A percentile compares a stretch with the other conserved stretches of the same genome.
Conservation (phyloP, 2,113 vertebrate genomes). For the Numenius arquata region DNA sequence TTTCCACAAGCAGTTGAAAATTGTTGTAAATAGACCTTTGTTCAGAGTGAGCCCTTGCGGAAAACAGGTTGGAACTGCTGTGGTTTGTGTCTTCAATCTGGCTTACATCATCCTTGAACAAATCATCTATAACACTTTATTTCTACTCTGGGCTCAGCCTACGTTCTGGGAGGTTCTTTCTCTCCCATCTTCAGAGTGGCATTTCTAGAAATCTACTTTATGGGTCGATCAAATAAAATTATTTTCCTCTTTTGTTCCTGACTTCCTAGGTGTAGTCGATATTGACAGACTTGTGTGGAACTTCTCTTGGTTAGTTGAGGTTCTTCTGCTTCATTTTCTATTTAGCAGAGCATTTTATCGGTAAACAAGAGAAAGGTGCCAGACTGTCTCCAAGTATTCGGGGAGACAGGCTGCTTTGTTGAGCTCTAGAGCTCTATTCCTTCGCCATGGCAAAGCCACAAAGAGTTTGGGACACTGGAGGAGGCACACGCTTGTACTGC, state of each 20-base stretch:
- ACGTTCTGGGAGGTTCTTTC: neutral
- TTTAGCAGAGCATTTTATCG: slow-evolving; percentile 47
- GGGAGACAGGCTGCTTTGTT: slow-evolving; percentile 40
- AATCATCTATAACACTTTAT: neutral
- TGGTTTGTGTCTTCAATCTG: neutral
- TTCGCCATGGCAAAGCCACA: slow-evolving; percentile 72
- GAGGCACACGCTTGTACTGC: slow-evolving; percentile 60
- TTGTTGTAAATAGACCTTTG: neutral
- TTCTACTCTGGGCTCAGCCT: neutral
- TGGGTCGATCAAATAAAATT: neutral
- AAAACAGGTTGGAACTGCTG: neutral
- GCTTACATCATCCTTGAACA: neutral
- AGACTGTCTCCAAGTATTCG: slow-evolving; percentile 22
- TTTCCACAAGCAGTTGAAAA: slow-evolving; percentile 47
- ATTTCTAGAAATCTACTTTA: neutral
- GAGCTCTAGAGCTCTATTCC: slow-evolving; percentile 42
- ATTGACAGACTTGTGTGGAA: neutral
- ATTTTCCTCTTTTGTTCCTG: neutral
- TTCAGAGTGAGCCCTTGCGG: neutral
- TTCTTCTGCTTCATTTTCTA: slow-evolving; percentile 38
- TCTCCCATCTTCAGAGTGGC: neutral
- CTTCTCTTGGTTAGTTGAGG: neutral
- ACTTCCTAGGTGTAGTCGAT: slow-evolving; percentile 9
- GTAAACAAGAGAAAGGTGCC: slow-evolving; percentile 31
- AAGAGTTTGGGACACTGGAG: slow-evolving; percentile 68